phyloP scores from a whole-genome alignment of 2,888 invertebrate species.

The Dioctria linearis region DNA sequence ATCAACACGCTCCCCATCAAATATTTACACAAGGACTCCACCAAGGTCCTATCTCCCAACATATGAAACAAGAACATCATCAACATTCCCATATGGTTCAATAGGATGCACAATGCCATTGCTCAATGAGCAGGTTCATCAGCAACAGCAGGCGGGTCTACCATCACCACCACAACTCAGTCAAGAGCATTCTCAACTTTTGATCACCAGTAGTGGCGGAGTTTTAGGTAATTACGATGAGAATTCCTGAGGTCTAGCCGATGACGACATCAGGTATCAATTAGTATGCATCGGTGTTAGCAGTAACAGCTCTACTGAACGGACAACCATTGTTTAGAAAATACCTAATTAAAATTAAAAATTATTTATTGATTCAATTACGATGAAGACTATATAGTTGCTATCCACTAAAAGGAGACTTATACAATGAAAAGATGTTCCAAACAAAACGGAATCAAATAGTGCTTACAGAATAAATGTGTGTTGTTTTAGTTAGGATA shows the following conservation, averaged over 20 bases:
- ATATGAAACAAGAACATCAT: constrained; percentile 69
- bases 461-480: neutral
- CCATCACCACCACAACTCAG: constrained; percentile 29
- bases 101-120: constrained; percentile 69
- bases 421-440: neutral
- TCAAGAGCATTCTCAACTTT: constrained; percentile 55
- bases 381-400: constrained; percentile 6
- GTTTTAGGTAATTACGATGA: constrained; percentile 67
- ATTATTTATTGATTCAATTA: constrained; percentile 24
- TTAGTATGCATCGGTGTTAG: constrained; percentile 68
- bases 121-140: constrained; percentile 64
- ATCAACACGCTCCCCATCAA: constrained; percentile 68
- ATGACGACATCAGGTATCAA: constrained; percentile 70
- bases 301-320: constrained; percentile 67
- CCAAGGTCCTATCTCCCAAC: constrained; percentile 66
- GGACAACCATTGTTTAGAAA: constrained; percentile 69
- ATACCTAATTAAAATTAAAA: constrained; percentile 24
- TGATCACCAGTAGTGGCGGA: constrained; percentile 58
- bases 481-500: constrained; percentile 17
- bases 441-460: constrained; percentile 13
- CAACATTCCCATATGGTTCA: constrained; percentile 69
- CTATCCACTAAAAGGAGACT: constrained; percentile 12
- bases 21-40: constrained; percentile 68
- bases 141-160: constrained; percentile 13
- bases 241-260: constrained; percentile 71